These are phyloP conservation scores for Agrypnia vestita DNA, from an alignment of 1,140 invertebrate genomes.

Conservation along the genomic window DNA sequence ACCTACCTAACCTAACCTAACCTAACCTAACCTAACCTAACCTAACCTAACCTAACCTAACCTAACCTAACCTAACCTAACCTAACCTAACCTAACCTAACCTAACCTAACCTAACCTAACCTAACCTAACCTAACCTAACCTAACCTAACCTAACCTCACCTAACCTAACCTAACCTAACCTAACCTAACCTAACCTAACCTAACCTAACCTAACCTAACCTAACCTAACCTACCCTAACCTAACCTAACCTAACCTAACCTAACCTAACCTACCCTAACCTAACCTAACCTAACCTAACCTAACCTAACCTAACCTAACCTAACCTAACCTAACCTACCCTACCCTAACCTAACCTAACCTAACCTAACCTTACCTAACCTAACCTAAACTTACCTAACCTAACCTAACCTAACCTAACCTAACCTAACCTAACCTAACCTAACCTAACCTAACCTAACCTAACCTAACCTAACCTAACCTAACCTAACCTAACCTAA, in stretches of 20 bases:
- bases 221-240: constrained; percentile 50
- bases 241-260: constrained; percentile 46
- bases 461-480: too few relatives aligned
- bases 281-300: constrained; percentile 52
- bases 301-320: constrained; percentile 63
- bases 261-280: constrained; percentile 32
- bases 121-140: constrained; percentile 62
- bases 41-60: constrained; percentile 56
- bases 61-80: constrained; percentile 57
- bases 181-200: constrained; percentile 63
- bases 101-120: constrained; percentile 59
- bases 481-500: too few relatives aligned
- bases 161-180: constrained; percentile 64
- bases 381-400: constrained; percentile 44
- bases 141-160: constrained; percentile 61
- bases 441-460: too few relatives aligned
- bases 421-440: too few relatives aligned
- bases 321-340: constrained; percentile 50
- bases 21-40: constrained; percentile 46
- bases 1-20: constrained; percentile 26
- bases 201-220: constrained; percentile 64
- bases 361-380: constrained; percentile 63
- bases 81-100: constrained; percentile 51
- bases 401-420: constrained; percentile 48
- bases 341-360: constrained; percentile 62